Base-by-base conservation (phyloP, 2,113 vertebrate genomes). In the Hippocampus abdominalis region DNA sequence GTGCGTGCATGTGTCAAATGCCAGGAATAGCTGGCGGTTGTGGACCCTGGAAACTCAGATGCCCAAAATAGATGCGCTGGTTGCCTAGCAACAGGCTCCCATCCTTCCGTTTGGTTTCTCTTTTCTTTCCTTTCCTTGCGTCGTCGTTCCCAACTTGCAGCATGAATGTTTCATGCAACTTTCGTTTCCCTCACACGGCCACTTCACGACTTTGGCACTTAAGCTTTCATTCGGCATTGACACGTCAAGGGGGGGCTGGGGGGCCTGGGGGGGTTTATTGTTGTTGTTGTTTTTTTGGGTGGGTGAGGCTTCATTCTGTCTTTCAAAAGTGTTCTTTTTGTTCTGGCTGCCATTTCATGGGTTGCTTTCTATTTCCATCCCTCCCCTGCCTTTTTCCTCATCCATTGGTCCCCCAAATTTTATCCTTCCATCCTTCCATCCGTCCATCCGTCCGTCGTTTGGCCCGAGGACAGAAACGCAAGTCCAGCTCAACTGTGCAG, bases 21-120 rank as follows among this genome's bases (percentile, higher is more conserved):
- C 88, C 90, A 91, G 85, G 87, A 93, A 92, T 93, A 93, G 90
- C 89, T 86, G 61, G 80, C 85, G 88, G 89, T 91, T 6, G 87
- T 93, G 91, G 90, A 93, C 91, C 89, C 90, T 93, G 86, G 91
- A 92, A 92, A 92, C 90, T 88, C 86, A 85, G 84, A 81, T 51
- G 86, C 87, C 90, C 84, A 85, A 91, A 93, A 93, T 93, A 93
- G 91, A 85, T 65, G 68, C 85, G 39, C 86, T 87, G 88, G 82
- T 93, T 65, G 81, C 92, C 88, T 92, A 92, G 92, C 91, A 93
- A 93, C 91, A 91, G 87, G 82, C 18, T 36, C 27, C 64, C 69
- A 49, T 75, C 80, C 76, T 77, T 71, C 56, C 32, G 32, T 36
- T 36, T 36, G 5, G 32, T 73, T 42, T 69, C 71, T 71, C 71